Conservation (phyloP, 2,797 vertebrate species). For the Nannoperca australis region DNA sequence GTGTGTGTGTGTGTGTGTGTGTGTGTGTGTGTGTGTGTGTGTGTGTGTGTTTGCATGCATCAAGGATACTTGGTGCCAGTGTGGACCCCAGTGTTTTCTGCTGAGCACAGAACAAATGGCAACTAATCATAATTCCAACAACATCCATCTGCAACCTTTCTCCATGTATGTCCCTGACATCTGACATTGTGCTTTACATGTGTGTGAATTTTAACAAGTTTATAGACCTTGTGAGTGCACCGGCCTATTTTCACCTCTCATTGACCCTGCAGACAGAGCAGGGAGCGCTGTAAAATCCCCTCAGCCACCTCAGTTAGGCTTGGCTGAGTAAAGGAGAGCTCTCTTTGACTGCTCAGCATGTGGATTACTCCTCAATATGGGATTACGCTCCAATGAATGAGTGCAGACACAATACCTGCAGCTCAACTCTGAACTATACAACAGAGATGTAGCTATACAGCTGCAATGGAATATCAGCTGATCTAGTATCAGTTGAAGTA, state of each 20-base stretch:
- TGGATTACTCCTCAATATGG: conserved; percentile 85
- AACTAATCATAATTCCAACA: conserved; percentile 67
- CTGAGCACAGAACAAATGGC: conserved; percentile 70
- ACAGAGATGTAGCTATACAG: conserved; percentile 68
- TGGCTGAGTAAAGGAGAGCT: conserved; percentile 74
- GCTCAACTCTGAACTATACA: conserved; percentile 70
- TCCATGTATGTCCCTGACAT: conserved; percentile 49
- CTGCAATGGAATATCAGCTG: conserved; percentile 65
- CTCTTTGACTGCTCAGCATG: conserved; percentile 79
- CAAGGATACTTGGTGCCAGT: neutral
- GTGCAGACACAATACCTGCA: conserved; percentile 77
- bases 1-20: too few relatives aligned
- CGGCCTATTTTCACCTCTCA: conserved; percentile 65
- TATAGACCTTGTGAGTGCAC: conserved; percentile 35
- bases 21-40: too few relatives aligned
- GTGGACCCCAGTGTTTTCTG: conserved; percentile 61
- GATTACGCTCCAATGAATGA: conserved; percentile 83
- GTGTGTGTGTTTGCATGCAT: conserved; percentile 57
- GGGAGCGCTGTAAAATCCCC: conserved; percentile 61
- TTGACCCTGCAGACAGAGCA: conserved; percentile 73
- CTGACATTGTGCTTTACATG: conserved; percentile 50
- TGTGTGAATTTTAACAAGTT: conserved; percentile 55
- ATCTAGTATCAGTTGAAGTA: conserved; percentile 60
- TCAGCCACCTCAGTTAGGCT: conserved; percentile 75
- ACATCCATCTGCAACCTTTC: conserved; percentile 43